These are phyloP conservation scores for Globia sparganii DNA, from an alignment of 2,888 invertebrate genomes.

Conservation along the genomic window DNA sequence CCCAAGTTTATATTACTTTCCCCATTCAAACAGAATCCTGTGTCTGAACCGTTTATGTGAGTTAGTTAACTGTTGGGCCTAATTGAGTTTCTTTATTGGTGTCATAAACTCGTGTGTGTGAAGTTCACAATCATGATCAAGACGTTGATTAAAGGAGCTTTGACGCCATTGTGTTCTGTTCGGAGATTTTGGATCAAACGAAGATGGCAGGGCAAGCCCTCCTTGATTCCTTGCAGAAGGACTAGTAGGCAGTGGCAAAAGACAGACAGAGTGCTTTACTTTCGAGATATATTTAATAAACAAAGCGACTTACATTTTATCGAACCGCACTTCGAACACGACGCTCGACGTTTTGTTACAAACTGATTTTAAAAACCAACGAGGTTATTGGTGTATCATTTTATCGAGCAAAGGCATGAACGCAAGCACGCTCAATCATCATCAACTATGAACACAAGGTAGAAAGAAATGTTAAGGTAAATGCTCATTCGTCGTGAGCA, in stretches of 20 bases:
- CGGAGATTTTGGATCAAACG: not conserved
- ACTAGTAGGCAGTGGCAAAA: not conserved
- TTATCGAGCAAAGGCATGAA: too few species aligned
- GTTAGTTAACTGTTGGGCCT: constrained; percentile 20
- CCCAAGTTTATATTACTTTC: not conserved
- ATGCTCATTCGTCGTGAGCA: too few species aligned
- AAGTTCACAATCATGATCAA: constrained; percentile 11
- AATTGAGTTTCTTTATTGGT: constrained; percentile 41
- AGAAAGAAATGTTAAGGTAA: too few species aligned
- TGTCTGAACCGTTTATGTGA: constrained; percentile 1
- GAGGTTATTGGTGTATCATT: too few species aligned
- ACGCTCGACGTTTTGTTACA: too few species aligned
- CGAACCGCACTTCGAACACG: too few species aligned
- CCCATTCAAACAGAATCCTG: not conserved
- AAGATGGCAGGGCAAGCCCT: not conserved
- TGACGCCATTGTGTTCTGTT: constrained; percentile 26
- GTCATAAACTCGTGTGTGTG: constrained; percentile 33
- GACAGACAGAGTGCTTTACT: too few species aligned
- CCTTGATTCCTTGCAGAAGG: not conserved
- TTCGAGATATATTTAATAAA: too few species aligned
- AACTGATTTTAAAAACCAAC: too few species aligned
- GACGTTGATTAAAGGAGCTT: constrained; percentile 23
- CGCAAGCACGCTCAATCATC: too few species aligned
- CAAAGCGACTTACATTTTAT: too few species aligned
- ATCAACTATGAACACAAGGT: too few species aligned